Percentiles rank a stretch among this genome's conserved stretches.
Evolutionary conservation across 2,888 invertebrate species (phyloP).

Genomic region (Agrochola lychnidis): DNA sequence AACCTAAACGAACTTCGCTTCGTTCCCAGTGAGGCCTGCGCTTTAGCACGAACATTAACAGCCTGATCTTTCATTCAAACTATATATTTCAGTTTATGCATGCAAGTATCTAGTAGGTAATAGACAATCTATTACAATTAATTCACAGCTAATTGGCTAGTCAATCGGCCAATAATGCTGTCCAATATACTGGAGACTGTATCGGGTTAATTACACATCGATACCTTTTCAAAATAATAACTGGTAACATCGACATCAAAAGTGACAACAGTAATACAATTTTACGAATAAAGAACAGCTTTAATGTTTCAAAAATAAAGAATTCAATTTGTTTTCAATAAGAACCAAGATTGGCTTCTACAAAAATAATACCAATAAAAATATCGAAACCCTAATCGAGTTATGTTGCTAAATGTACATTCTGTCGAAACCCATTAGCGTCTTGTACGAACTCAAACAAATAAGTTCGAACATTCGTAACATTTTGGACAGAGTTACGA

Average conservation of each 20-base stretch:
- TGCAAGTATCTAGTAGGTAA: too few species aligned
- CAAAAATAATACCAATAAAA: neutral
- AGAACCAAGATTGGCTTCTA: neutral
- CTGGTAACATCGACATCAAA: neutral
- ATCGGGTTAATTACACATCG: neutral
- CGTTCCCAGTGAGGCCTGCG: too few species aligned
- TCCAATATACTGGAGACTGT: neutral
- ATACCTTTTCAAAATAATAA: conserved; percentile 1
- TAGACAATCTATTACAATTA: too few species aligned
- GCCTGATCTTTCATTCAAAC: neutral
- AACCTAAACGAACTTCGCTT: too few species aligned
- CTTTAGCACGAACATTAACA: too few species aligned
- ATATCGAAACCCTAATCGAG: neutral
- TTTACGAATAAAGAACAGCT: neutral
- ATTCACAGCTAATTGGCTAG: conserved; percentile 6
- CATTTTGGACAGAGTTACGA: conserved; percentile 15
- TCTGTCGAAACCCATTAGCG: conserved; percentile 28
- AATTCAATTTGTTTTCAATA: neutral
- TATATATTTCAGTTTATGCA: neutral
- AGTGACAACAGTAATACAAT: neutral
- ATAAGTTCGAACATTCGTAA: conserved; percentile 13
- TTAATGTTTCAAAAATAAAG: neutral
- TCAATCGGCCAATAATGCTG: neutral
- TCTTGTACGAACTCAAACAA: conserved; percentile 29
- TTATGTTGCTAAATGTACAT: conserved; percentile 9